Evolutionary conservation across 2,888 invertebrate species (phyloP).

Genomic region (Thalpophila matura): DNA sequence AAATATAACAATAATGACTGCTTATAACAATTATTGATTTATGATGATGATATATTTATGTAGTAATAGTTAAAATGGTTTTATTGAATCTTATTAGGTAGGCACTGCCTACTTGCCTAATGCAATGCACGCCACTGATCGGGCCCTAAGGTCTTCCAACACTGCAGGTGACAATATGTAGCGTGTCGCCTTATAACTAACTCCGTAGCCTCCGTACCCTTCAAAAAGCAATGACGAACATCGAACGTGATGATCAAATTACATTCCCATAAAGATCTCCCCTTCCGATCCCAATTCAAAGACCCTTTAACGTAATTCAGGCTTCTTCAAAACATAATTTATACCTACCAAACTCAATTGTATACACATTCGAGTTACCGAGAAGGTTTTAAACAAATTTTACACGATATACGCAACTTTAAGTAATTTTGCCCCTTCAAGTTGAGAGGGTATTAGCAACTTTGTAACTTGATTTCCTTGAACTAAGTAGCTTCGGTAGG

Average conservation of each 20-base stretch:
- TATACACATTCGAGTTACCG: slow-evolving; percentile 18
- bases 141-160: too few species aligned
- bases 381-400: slow-evolving; percentile 48
- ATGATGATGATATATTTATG: too few species aligned
- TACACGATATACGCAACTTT: slow-evolving; percentile 25
- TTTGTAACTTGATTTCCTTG: slow-evolving; percentile 21
- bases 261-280: slow-evolving; percentile 13
- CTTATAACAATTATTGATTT: too few species aligned
- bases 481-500: slow-evolving; percentile 15
- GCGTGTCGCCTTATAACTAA: too few species aligned
- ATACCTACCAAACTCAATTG: slow-evolving; percentile 32
- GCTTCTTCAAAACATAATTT: slow-evolving; percentile 46
- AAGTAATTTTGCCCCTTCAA: slow-evolving; percentile 16
- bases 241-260: slow-evolving; percentile 27
- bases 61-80: too few species aligned
- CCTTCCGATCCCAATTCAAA: slow-evolving; percentile 10
- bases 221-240: neutral
- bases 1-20: too few species aligned
- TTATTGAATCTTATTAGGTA: too few species aligned
- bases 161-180: too few species aligned
- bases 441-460: slow-evolving; percentile 49
- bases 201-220: neutral
- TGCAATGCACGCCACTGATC: too few species aligned
- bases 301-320: slow-evolving; percentile 12
- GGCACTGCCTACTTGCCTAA: too few species aligned